Base-by-base conservation (phyloP, 1,140 invertebrate genomes). In the Diachasmimorpha longicaudata region DNA sequence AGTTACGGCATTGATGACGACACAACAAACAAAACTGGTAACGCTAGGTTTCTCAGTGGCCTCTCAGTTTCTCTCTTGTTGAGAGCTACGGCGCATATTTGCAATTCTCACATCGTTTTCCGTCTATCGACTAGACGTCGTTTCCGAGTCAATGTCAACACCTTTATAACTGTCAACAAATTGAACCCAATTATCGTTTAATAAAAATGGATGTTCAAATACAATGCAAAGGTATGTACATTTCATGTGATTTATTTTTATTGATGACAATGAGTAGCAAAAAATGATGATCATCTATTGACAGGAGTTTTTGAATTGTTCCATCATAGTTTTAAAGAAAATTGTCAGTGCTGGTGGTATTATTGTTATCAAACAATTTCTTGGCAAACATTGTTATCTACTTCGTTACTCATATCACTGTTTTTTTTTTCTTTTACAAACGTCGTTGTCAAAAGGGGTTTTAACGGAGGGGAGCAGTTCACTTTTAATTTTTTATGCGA, bases 91-190 rank as follows among this genome's bases (percentile, higher is more conserved):
- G 84, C 84, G 84, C 83, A 85, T 70, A 46, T 70, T 84, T 84
- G 81, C 82, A 66, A 78, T 70, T 80, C 74, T 55, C 77, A 75
- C 79, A 78, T 74, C 21, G 25, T 77, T 81, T 79, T 80, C 80
- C 80, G 78, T 82, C 79, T 85, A 86, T 86, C 81, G 85, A 86
- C 84, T 82, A 83, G 75, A 80, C 78, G 69, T 68, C 67, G 42
- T 66, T 39, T 44, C 63, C 67, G 78, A 76, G 81, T 79, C 81
- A 83, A 85, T 83, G 81, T 78, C 78, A 66, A 66, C 83, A 78
- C 76, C 19, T 55, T 13, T 13, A 42, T 13, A 42, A 42, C 13
- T 11, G 11, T 42, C 39, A 42, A 42, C 31, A 14, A 74, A 67
- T 74, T 39, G 13, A 55, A 82, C 74, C 55, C 37, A 42, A 36